A percentile compares a stretch with the other conserved stretches of the same genome.
These are phyloP conservation scores for Conus betulinus DNA, from an alignment of 1,140 invertebrate species.

Conservation along the genomic window DNA sequence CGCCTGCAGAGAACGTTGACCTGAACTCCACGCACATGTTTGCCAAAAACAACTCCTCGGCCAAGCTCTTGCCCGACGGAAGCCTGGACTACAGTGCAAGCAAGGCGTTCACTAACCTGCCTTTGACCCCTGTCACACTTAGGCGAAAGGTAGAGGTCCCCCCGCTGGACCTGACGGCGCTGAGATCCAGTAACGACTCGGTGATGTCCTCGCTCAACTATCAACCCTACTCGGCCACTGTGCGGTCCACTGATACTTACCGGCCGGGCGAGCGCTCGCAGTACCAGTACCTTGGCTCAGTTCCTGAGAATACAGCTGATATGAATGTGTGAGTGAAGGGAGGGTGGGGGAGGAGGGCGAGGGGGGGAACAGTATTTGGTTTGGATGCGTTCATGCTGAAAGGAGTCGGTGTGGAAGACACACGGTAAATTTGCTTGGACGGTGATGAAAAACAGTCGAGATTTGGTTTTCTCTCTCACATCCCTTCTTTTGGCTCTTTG, in stretches of 20 bases:
- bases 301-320: constrained; percentile 37
- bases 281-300: constrained; percentile 40
- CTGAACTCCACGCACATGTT: constrained; percentile 55
- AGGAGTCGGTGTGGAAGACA: too few species aligned
- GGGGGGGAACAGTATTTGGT: not conserved
- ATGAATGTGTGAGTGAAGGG: constrained; percentile 46
- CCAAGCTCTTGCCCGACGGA: constrained; percentile 50
- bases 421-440: too few species aligned
- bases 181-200: constrained; percentile 55
- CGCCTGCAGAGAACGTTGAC: constrained; percentile 34
- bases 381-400: too few species aligned
- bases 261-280: constrained; percentile 35
- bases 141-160: constrained; percentile 49
- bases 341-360: too few species aligned
- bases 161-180: constrained; percentile 52
- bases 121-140: constrained; percentile 51
- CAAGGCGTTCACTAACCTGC: constrained; percentile 40
- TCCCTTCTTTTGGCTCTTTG: too few species aligned
- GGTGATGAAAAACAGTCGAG: too few species aligned
- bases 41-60: constrained; percentile 47
- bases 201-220: constrained; percentile 46
- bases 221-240: constrained; percentile 53
- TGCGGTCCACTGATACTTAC: constrained; percentile 58
- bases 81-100: constrained; percentile 52
- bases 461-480: too few species aligned